Conservation (phyloP, 2,797 vertebrate genomes). For the Nannoperca obscura region DNA sequence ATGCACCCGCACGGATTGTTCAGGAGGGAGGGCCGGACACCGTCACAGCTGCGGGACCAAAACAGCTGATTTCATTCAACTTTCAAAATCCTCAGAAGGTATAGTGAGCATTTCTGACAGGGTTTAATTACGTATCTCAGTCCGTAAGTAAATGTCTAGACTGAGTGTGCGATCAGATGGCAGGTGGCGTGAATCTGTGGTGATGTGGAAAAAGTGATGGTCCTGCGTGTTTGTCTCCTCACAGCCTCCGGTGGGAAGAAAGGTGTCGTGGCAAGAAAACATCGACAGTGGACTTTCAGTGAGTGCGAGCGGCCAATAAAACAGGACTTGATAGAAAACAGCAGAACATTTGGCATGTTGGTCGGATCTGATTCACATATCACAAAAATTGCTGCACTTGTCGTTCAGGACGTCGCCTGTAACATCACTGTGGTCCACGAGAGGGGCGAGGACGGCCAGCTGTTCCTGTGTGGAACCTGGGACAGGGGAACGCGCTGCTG, state of each 20-base stretch:
- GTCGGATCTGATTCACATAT: neutral
- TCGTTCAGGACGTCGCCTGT: constrained; percentile 55
- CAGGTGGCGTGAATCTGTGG: too few species aligned
- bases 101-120: neutral
- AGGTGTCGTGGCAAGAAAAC: constrained; percentile 13
- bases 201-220: neutral
- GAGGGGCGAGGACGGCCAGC: neutral
- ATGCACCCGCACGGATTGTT: constrained; percentile 37
- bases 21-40: neutral
- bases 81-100: constrained; percentile 41
- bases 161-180: neutral
- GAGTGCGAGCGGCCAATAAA: constrained; percentile 21
- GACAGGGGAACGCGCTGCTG: constrained; percentile 40
- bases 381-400: neutral
- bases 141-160: neutral
- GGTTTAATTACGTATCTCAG: neutral
- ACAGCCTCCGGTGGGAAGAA: constrained; percentile 31
- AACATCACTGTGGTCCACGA: constrained; percentile 64
- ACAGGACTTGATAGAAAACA: neutral
- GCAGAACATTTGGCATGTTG: neutral
- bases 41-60: constrained; percentile 40
- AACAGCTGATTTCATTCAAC: constrained; percentile 37
- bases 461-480: constrained; percentile 68
- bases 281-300: accelerated
- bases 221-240: neutral